Evolutionary conservation across 2,797 vertebrate genomes (phyloP).

Genomic region (Gambelia wislizenii): DNA sequence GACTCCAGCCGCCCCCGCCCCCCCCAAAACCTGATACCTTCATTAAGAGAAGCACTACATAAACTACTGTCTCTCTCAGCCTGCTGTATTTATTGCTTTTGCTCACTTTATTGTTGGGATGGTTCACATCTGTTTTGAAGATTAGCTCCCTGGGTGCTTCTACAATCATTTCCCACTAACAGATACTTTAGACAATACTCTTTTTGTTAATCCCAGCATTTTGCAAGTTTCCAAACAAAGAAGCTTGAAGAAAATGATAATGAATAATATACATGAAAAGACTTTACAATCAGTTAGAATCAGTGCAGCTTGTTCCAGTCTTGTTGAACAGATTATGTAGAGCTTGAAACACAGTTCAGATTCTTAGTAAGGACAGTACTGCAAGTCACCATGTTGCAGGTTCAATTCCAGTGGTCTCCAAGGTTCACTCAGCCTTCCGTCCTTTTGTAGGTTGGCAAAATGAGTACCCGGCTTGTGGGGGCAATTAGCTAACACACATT

Average conservation of each 20-base stretch:
- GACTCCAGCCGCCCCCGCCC: not conserved
- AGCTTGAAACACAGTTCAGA: not conserved
- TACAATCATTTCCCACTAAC: not conserved
- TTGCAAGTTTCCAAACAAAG: constrained; percentile 21
- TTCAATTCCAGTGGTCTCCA: too few relatives aligned
- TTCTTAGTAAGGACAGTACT: not conserved
- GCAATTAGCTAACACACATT: too few relatives aligned
- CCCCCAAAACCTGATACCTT: not conserved
- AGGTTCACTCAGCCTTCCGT: too few relatives aligned
- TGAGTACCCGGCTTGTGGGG: too few relatives aligned
- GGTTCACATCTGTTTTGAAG: not conserved
- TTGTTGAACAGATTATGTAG: not conserved
- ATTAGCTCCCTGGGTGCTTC: not conserved
- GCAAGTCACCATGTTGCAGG: too few relatives aligned
- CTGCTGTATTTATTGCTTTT: not conserved
- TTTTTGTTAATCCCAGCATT: constrained; percentile 19
- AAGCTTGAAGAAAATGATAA: not conserved
- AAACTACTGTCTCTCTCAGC: not conserved
- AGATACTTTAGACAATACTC: not conserved
- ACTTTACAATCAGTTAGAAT: not conserved
- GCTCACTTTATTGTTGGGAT: not conserved
- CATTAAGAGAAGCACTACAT: not conserved
- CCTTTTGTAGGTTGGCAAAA: too few relatives aligned
- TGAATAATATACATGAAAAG: not conserved
- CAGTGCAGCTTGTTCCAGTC: not conserved